Evolutionary conservation across 2,113 vertebrate species (phyloP), one percentile per base, ranked within the genome.

Genomic region (Rhinogobius similis): DNA sequence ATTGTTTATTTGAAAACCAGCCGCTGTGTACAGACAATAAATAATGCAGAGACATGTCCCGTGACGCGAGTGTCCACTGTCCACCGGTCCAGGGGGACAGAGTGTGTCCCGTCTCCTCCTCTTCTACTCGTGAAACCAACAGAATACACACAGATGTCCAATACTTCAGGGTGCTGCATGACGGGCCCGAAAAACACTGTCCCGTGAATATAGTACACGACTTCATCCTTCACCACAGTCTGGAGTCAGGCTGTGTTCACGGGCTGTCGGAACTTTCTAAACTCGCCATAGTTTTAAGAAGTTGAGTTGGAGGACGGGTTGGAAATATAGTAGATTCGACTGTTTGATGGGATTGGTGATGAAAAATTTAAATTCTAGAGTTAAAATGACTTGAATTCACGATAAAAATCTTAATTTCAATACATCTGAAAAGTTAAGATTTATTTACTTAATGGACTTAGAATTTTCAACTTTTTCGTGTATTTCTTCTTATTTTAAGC

Each of bases 1-100:
- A 86, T 82, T 87, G 77, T 92, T 93, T 93, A 92, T 92, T 93
- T 91, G 70, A 90, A 92, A 92, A 91, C 81, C 84, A 85, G 81
- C 65, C 85, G 83, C 62, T 86, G 83, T 90, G 92, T 85, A 91
- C 88, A 86, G 81, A 86, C 85, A 89, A 92, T 92, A 93, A 93
- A 92, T 93, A 92, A 92, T 83, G 79, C 55, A 48, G 82, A 84
- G 76, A 83, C 43, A 73, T 61, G 46, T 83, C 70, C 56, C 10
- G 3, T 10, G 44, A 2, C 10, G 48, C 67, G 56, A 68, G 68
- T 70, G 71, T 58, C 76, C 74, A 77, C 82, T 78, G 71, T 58
- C 76, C 74, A 77, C 82, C 76, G 75, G 53, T 27, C 10, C 23
- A 7, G 77, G 79, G 55, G 52, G 81, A 73, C 62, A 52, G 63